phyloP scores from a whole-genome alignment of 2,113 vertebrate genomes.

The Clarias batrachus region DNA sequence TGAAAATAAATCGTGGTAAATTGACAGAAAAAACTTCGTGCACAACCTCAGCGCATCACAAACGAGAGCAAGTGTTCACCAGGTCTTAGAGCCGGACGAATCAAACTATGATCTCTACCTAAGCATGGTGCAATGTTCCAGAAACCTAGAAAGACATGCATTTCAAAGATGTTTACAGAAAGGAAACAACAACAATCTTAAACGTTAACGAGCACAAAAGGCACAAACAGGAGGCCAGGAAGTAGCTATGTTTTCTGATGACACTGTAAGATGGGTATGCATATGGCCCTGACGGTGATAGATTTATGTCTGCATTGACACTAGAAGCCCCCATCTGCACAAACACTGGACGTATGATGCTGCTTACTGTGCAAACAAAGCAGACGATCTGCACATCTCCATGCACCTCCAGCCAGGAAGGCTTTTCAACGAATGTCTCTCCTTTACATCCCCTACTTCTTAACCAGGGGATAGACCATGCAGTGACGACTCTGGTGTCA shows the following conservation, averaged over 20 bases:
- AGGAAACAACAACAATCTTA: neutral
- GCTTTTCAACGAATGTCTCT: neutral
- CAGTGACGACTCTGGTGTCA: neutral
- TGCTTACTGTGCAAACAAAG: conserved; percentile 83
- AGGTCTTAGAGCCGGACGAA: neutral
- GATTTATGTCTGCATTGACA: conserved; percentile 85
- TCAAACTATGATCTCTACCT: neutral
- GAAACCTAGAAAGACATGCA: neutral
- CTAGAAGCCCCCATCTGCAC: conserved; percentile 84
- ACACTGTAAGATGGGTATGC: conserved; percentile 46
- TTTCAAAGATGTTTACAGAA: neutral
- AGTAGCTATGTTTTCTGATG: neutral
- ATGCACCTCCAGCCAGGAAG: neutral
- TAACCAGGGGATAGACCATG: neutral
- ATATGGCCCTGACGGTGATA: conserved; percentile 60
- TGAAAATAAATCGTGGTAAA: conserved; percentile 22
- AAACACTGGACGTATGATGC: conserved; percentile 70
- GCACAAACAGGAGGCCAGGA: neutral
- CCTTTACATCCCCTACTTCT: neutral
- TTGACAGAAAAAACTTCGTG: neutral
- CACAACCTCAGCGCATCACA: neutral
- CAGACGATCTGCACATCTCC: neutral
- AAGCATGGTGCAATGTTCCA: neutral
- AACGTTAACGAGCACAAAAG: neutral
- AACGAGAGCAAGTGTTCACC: neutral